phyloP scores from a whole-genome alignment of 1,140 invertebrate species.

The Halictus rubicundus region DNA sequence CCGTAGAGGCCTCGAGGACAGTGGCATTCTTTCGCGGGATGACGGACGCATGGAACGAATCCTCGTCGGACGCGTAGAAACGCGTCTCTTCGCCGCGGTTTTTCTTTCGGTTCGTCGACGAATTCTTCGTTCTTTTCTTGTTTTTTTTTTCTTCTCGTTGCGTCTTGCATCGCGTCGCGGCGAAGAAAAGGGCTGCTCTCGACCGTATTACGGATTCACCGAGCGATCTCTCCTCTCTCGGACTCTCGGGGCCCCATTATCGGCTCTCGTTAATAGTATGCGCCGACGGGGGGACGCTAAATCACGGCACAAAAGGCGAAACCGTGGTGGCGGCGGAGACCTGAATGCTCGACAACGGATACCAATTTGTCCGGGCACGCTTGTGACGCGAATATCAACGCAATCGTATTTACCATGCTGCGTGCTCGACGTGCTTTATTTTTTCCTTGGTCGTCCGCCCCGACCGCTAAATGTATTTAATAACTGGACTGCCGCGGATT shows the following conservation, averaged over 20 bases:
- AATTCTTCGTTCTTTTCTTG: too few relatives aligned
- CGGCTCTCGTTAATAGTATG: conserved; percentile 69
- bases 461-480: too few relatives aligned
- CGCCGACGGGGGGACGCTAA: conserved; percentile 63
- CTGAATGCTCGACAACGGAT: conserved; percentile 65
- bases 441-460: too few relatives aligned
- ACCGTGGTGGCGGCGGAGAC: conserved; percentile 30
- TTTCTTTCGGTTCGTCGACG: conserved; percentile 37
- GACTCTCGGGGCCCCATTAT: conserved; percentile 64
- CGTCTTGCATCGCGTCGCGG: too few relatives aligned
- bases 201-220: conserved; percentile 74
- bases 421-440: too few relatives aligned
- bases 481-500: too few relatives aligned
- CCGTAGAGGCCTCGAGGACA: conserved; percentile 19
- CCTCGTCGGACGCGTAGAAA: conserved; percentile 59
- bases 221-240: conserved; percentile 67
- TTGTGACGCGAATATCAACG: conserved; percentile 72
- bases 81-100: not conserved
- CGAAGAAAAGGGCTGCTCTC: conserved; percentile 60
- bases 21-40: conserved; percentile 51
- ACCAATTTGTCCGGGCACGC: conserved; percentile 76
- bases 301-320: conserved; percentile 67
- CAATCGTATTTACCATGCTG: too few relatives aligned
- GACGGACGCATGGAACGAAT: conserved; percentile 69
- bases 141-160: too few relatives aligned